Percentiles rank a stretch among this genome's conserved stretches.
These are phyloP conservation scores for Neoitamus cyanurus DNA, from an alignment of 2,888 invertebrate species.

Conservation along the genomic window DNA sequence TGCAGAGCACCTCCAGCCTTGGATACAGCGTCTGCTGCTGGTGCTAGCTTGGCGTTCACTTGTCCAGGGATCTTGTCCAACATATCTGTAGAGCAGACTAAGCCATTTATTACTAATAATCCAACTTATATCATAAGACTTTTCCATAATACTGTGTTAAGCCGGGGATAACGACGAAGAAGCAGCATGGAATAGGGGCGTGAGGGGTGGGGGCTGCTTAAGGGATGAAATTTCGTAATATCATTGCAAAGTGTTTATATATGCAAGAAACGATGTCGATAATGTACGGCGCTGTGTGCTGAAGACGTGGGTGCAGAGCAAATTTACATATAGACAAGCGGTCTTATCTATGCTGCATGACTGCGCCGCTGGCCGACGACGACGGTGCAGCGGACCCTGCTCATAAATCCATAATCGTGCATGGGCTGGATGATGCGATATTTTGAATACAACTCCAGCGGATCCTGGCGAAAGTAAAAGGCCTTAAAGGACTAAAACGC, in stretches of 20 bases:
- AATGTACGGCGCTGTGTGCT: constrained; percentile 17
- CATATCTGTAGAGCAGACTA: constrained; percentile 29
- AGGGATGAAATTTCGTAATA: constrained; percentile 43
- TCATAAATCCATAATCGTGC: background rate
- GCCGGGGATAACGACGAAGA: constrained; percentile 39
- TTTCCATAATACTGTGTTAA: constrained; percentile 45
- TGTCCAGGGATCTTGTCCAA: constrained; percentile 3
- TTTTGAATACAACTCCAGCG: background rate
- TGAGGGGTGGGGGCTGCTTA: background rate
- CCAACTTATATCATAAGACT: constrained; percentile 46
- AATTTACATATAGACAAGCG: constrained; percentile 43
- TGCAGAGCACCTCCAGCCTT: background rate
- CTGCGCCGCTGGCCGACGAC: background rate
- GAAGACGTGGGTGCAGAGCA: constrained; percentile 25
- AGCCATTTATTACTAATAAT: constrained; percentile 46
- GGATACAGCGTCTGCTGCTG: background rate
- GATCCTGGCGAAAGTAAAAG: background rate
- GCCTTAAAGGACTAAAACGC: background rate
- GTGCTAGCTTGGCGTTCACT: background rate
- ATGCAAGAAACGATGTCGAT: constrained; percentile 44
- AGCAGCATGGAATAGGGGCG: constrained; percentile 17
- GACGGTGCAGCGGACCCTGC: background rate
- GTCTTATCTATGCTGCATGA: constrained; percentile 9
- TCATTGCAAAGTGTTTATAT: constrained; percentile 45
- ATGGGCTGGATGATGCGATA: background rate